Evolutionary conservation across 1,140 invertebrate species (phyloP), one percentile per base, ranked within the genome.

Genomic region (Galendromus occidentalis): DNA sequence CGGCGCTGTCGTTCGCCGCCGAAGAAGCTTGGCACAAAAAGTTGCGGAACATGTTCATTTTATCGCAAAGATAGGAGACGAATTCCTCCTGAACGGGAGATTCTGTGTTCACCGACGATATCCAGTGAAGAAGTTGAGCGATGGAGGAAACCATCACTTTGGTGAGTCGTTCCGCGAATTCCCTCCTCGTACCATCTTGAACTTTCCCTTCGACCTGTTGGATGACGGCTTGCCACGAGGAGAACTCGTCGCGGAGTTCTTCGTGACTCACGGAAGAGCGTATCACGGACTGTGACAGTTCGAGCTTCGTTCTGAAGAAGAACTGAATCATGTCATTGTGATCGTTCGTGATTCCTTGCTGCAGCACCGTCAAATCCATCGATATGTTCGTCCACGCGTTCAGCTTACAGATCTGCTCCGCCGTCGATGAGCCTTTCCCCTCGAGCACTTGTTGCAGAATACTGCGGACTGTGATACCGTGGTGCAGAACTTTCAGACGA

Each of bases 321-420:
- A 59, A 59, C 51, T 59, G 51, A 14, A 59, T 25, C 51, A 59
- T 59, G 51, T 59, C 51, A 14, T 59, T 25, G 22, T 59, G 51
- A 14, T 59, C 51, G 51, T 59, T 59, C n/a, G 51, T 33, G 51
- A 59, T 59, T 17, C 51, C 51, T 9, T 59, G 51, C 20, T 59
- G 51, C 17, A 59, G 12, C 12, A 59, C 51, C 2, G 51, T 59
- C 51, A 59, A 17, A 33, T 59, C 51, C 51, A 59, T 59, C 33
- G 51, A 59, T 5, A 59, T 59, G 51, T 59, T 59, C 17, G 25
- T 59, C 51, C 51, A 59, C 12, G 17, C 33, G 51, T 59, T 59
- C 1, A 59, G 22, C 51, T 59, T 59, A 25, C 51, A 59, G 1
- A 59, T 59, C 9, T 17, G 25, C 22, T 59, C 51, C 1, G 51